Evolutionary conservation across 92 coral and sea anemone genomes (phyloP).

Genomic region (Actinernus sp.): DNA sequence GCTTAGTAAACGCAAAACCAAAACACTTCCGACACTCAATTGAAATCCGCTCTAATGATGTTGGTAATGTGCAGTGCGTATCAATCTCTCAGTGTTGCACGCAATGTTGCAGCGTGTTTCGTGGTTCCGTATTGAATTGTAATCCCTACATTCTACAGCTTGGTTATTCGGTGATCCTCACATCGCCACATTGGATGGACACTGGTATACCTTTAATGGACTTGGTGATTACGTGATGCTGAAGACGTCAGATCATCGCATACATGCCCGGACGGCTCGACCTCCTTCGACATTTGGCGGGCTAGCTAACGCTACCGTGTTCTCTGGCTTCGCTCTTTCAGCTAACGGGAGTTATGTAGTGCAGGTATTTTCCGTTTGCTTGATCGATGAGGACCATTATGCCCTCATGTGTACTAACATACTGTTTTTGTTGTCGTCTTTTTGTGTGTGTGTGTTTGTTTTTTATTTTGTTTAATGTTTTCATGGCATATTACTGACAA

Average conservation of each 20-base stretch:
- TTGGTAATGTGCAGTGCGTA: not conserved
- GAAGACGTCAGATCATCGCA: constrained; percentile 19
- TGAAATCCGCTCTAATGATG: too few species aligned
- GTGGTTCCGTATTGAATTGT: too few species aligned
- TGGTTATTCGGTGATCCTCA: constrained; percentile 83
- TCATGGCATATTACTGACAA: too few species aligned
- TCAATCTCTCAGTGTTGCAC: not conserved
- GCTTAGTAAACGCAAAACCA: too few species aligned
- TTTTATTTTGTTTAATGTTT: too few species aligned
- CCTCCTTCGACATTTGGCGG: constrained; percentile 37
- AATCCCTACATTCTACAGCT: constrained; percentile 34
- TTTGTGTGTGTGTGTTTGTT: too few species aligned
- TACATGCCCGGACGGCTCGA: constrained; percentile 68
- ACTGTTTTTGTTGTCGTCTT: too few species aligned
- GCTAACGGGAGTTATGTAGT: constrained; percentile 56
- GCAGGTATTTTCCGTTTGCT: constrained; percentile 46
- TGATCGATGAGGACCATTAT: too few species aligned
- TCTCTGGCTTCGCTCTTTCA: constrained; percentile 70
- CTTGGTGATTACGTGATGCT: constrained; percentile 75
- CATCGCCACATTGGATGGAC: constrained; percentile 73
- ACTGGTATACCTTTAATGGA: constrained; percentile 75
- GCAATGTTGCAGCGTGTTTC: too few species aligned
- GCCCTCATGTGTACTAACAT: too few species aligned
- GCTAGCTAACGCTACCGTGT: constrained; percentile 71
- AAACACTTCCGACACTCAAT: too few species aligned